These are phyloP conservation scores for Elgaria multicarinata DNA, from an alignment of 2,113 vertebrate species.

Conservation along the genomic window DNA sequence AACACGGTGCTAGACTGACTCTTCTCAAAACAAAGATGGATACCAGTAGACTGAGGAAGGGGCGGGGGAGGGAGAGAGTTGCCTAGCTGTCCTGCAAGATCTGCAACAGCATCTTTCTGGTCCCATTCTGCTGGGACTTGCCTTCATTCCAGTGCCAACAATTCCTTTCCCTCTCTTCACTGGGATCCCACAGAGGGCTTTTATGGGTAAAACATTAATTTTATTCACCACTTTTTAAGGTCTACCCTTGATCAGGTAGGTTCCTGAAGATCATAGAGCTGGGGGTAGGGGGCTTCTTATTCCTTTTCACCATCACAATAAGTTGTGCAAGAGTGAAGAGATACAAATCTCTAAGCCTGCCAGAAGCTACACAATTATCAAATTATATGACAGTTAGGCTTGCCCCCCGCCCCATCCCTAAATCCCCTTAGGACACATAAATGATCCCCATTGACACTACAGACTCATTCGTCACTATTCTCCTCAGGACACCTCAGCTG, in stretches of 20 bases:
- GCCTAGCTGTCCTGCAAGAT: not conserved
- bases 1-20: not conserved
- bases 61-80: not conserved
- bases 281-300: slow-evolving; percentile 16
- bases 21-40: not conserved
- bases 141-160: not conserved
- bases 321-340: slow-evolving; percentile 51
- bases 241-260: not conserved
- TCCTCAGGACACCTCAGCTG: slow-evolving; percentile 66
- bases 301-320: not conserved
- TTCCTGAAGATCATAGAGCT: slow-evolving; percentile 22
- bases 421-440: slow-evolving; percentile 62
- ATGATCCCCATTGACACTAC: slow-evolving; percentile 71
- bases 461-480: slow-evolving; percentile 65
- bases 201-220: not conserved
- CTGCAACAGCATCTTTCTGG: not conserved
- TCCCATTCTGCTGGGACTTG: not conserved
- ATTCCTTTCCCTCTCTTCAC: not conserved
- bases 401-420: slow-evolving; percentile 40
- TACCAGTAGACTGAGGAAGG: not conserved
- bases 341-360: slow-evolving; percentile 62
- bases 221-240: not conserved
- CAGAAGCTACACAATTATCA: slow-evolving; percentile 61
- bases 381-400: slow-evolving; percentile 64
- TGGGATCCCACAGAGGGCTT: not conserved